Evolutionary conservation across 2,113 vertebrate genomes (phyloP), one percentile per base, ranked within the genome.

Genomic region (Chaetodon trifascialis): DNA sequence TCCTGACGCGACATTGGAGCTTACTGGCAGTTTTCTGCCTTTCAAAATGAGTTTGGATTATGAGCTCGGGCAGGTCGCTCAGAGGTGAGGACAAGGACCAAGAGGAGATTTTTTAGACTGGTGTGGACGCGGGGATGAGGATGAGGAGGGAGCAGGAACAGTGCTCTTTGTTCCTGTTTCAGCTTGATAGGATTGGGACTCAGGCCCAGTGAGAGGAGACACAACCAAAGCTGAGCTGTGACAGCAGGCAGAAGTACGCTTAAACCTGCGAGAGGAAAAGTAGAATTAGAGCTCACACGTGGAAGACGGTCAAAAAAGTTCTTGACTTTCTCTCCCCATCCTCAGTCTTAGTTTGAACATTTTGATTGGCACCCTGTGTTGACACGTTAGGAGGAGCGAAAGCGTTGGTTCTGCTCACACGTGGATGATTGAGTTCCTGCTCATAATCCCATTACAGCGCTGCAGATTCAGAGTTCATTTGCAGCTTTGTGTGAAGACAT

Each of bases 391-490:
- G 34, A 78, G 49, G n/a, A 65, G 62, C 0, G 6, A 67, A 62
- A 55, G 38, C n/a, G 34, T 38, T 11, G 36, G 68, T 42, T 78
- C 58, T 46, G 81, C 82, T 86, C 77, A 64, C 75, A 84, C 10
- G 36, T 72, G 75, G 75, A 90, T 84, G 92, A 91, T 81, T 89
- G 84, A 86, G 76, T 90, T 92, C 77, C 59, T 51, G 76, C 79
- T 87, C 83, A 71, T 93, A 92, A 93, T 92, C 89, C 79, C 90
- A 90, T 92, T 87, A 92, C 74, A n/a, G 82, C 54, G 63, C 66
- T 42, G 63, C 67, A 74, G 80, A 91, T 91, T 88, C 85, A 71
- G 80, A 89, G 80, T 88, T 88, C 76, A 89, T 89, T 87, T 85
- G 79, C 55, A 49, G 82, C 72, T 90, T 80, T 89, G 88, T 78